phyloP scores from a whole-genome alignment of 2,888 invertebrate species.

The Dryobota labecula region DNA sequence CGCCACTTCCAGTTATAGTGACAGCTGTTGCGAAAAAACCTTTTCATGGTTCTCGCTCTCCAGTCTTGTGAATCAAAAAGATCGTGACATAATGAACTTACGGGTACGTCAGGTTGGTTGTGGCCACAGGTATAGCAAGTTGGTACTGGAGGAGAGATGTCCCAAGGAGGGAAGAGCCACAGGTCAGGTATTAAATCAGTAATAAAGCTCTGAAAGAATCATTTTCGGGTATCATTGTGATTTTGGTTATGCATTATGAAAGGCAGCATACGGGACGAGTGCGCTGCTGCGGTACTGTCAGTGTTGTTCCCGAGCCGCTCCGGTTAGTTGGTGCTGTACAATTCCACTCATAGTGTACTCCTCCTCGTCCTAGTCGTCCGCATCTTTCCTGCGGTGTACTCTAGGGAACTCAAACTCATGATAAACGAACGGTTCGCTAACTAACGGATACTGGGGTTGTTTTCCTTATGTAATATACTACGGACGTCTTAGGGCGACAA shows the following conservation, averaged over 20 bases:
- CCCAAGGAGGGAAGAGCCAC: background rate
- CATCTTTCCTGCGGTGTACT: background rate
- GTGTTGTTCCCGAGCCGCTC: background rate
- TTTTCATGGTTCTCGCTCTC: background rate
- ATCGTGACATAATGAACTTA: slow-evolving; percentile 10
- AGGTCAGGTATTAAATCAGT: accelerated
- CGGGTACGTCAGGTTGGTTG: accelerated
- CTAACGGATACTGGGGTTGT: background rate
- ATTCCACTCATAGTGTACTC: background rate
- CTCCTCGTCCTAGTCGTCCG: background rate
- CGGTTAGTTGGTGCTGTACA: background rate
- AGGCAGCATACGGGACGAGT: background rate
- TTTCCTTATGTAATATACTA: background rate
- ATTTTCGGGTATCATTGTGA: slow-evolving; percentile 11
- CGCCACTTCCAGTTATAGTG: background rate
- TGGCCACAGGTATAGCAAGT: slow-evolving; percentile 24
- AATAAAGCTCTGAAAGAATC: too few relatives aligned
- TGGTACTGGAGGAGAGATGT: background rate
- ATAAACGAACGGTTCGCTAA: background rate
- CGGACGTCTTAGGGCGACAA: background rate
- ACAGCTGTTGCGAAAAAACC: slow-evolving; percentile 22
- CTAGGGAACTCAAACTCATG: slow-evolving; percentile 20
- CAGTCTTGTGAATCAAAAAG: slow-evolving; percentile 29
- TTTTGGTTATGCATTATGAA: background rate
- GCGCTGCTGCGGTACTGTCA: background rate